Evolutionary conservation across 2,888 invertebrate species (phyloP).

Genomic region (Aphodius granarius): DNA sequence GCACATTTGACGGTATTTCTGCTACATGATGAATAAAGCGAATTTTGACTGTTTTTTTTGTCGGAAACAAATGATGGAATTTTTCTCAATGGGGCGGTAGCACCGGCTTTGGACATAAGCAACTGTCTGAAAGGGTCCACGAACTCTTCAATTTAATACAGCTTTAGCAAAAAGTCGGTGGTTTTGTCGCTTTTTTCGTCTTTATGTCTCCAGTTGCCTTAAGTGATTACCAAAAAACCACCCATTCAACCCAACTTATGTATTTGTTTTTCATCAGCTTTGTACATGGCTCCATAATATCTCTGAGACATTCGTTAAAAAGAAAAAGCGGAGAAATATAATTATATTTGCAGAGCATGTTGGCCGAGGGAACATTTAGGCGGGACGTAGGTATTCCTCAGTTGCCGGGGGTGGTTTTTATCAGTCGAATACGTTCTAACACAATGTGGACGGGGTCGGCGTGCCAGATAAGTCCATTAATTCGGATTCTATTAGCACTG

Average conservation of each 20-base stretch:
- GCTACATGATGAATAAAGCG: too few species aligned
- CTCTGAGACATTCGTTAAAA: neutral
- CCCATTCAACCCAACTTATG: neutral
- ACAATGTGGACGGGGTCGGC: slow-evolving; percentile 38
- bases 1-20: neutral
- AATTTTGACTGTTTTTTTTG: too few species aligned
- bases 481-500: slow-evolving; percentile 43
- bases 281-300: neutral
- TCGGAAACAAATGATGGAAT: too few species aligned
- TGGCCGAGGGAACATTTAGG: neutral
- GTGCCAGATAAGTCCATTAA: slow-evolving; percentile 42
- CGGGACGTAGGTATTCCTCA: neutral
- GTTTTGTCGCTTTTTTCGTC: too few species aligned
- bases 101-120: too few species aligned
- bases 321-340: neutral
- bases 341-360: neutral
- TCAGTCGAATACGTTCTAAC: neutral
- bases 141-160: too few species aligned
- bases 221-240: neutral
- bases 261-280: neutral
- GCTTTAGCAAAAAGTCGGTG: too few species aligned
- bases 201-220: neutral
- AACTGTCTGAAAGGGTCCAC: too few species aligned
- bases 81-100: too few species aligned
- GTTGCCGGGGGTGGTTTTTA: slow-evolving; percentile 38